Conservation (phyloP, 1,140 invertebrate species). For the Lepidostoma basale region DNA sequence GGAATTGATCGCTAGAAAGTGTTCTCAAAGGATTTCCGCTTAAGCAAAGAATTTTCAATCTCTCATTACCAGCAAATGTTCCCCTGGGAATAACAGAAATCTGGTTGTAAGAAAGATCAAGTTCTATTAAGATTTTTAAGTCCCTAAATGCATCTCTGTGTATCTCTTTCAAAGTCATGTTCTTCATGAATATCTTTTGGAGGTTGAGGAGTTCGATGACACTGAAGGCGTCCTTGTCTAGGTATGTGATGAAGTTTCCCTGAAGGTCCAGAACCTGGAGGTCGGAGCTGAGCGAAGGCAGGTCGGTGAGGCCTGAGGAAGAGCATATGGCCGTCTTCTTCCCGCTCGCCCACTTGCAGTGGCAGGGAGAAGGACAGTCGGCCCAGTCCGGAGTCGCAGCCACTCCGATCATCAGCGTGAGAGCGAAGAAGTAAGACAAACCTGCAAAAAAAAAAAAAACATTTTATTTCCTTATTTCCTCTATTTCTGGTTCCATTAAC, state of each 20-base stretch:
- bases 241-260: slow-evolving; percentile 62
- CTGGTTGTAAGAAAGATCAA: slow-evolving; percentile 79
- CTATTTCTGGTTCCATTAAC: too few relatives aligned
- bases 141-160: slow-evolving; percentile 77
- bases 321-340: slow-evolving; percentile 69
- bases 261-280: slow-evolving; percentile 69
- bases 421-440: slow-evolving; percentile 24
- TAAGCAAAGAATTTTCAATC: slow-evolving; percentile 70
- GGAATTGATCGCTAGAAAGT: slow-evolving; percentile 71
- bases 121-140: slow-evolving; percentile 78
- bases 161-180: slow-evolving; percentile 70
- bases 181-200: slow-evolving; percentile 74
- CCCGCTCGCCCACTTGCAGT: slow-evolving; percentile 69
- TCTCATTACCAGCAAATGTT: slow-evolving; percentile 75
- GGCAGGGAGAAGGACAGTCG: slow-evolving; percentile 65
- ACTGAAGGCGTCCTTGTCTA: slow-evolving; percentile 62
- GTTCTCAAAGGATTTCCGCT: slow-evolving; percentile 72
- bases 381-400: slow-evolving; percentile 60
- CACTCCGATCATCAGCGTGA: slow-evolving; percentile 4
- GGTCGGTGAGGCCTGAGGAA: slow-evolving; percentile 61
- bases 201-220: slow-evolving; percentile 73
- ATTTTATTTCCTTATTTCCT: too few relatives aligned
- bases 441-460: slow-evolving; percentile 25
- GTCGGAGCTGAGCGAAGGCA: slow-evolving; percentile 64
- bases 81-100: slow-evolving; percentile 69